phyloP scores from a whole-genome alignment of 2,797 vertebrate genomes.

The Hipposideros larvatus region DNA sequence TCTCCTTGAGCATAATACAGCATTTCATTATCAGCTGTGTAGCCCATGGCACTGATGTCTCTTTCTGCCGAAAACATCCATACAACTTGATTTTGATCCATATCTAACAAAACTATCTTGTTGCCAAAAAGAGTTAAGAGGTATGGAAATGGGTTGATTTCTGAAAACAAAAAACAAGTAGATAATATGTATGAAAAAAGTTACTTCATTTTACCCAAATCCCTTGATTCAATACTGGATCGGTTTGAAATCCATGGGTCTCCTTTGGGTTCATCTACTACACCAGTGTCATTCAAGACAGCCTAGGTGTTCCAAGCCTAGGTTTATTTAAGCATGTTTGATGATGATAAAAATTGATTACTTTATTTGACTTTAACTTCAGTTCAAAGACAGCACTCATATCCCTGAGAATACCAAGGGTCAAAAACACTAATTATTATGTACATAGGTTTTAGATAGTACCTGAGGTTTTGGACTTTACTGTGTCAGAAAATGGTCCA shows the following conservation, averaged over 20 bases:
- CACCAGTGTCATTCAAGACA: background rate
- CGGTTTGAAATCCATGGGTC: background rate
- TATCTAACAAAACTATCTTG: constrained; percentile 83
- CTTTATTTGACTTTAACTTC: constrained; percentile 48
- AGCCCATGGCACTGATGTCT: constrained; percentile 81
- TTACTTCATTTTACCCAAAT: background rate
- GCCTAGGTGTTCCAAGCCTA: background rate
- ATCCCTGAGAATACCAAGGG: constrained; percentile 1
- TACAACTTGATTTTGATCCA: constrained; percentile 81
- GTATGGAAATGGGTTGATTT: constrained; percentile 81
- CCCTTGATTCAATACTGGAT: background rate
- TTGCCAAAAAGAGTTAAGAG: constrained; percentile 83
- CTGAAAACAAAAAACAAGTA: constrained; percentile 65
- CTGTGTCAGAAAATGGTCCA: constrained; percentile 85
- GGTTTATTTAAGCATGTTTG: background rate
- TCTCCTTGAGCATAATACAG: constrained; percentile 80
- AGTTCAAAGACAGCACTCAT: background rate
- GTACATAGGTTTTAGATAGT: constrained; percentile 50
- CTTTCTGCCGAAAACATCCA: constrained; percentile 80
- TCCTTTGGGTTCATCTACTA: background rate
- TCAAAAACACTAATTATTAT: background rate
- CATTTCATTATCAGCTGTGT: constrained; percentile 82
- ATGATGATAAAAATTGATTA: background rate
- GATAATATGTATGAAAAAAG: background rate
- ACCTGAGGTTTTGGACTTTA: constrained; percentile 86